phyloP scores from a whole-genome alignment of 1,140 invertebrate genomes.

The Zaprionus lachaisei region DNA sequence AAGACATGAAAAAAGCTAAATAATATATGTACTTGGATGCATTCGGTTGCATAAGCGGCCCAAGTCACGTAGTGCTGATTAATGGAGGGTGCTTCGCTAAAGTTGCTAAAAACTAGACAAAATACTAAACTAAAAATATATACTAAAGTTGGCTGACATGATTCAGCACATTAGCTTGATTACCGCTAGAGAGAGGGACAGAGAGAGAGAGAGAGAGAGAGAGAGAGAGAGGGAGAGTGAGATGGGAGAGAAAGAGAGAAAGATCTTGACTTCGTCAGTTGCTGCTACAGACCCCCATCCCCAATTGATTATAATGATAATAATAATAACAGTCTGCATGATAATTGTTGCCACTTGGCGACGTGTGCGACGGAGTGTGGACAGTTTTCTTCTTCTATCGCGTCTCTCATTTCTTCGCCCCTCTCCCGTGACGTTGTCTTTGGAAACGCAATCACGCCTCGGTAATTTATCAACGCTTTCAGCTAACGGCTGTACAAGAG shows the following conservation, averaged over 20 bases:
- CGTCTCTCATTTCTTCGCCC: background rate
- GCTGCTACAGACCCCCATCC: background rate
- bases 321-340: constrained; percentile 7
- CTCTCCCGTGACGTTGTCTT: constrained; percentile 16
- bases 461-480: constrained; percentile 56
- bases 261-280: background rate
- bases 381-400: constrained; percentile 13
- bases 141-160: background rate
- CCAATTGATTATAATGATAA: constrained; percentile 10
- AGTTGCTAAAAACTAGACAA: constrained; percentile 11
- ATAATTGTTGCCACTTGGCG: constrained; percentile 37
- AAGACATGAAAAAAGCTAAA: constrained; percentile 16
- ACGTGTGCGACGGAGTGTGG: constrained; percentile 42
- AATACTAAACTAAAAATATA: background rate
- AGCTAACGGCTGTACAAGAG: constrained; percentile 12
- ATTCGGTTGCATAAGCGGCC: constrained; percentile 32
- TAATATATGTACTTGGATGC: constrained; percentile 26
- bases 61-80: constrained; percentile 20
- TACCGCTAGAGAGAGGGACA: background rate
- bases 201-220: background rate
- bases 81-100: constrained; percentile 19
- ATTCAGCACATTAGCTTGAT: constrained; percentile 1
- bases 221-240: background rate
- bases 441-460: constrained; percentile 72
- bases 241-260: background rate